These are phyloP conservation scores for Andrena chrysosceles DNA, from an alignment of 2,888 invertebrate species.

Conservation along the genomic window DNA sequence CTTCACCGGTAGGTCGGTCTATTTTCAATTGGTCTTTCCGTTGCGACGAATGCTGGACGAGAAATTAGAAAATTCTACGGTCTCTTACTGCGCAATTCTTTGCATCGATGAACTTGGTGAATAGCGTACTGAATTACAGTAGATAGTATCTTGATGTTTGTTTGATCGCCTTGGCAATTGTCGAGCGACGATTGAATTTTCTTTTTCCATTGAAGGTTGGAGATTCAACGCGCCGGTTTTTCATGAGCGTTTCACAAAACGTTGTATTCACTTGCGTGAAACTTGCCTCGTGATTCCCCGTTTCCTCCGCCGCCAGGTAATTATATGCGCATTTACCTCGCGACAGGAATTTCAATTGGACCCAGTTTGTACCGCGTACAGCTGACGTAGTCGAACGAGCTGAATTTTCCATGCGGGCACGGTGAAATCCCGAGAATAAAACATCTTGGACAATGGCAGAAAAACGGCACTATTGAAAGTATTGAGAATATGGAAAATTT, in stretches of 20 bases:
- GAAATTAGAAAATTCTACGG: no score
- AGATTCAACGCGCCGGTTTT: constrained; percentile 1
- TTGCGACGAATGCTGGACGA: no score
- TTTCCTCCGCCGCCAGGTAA: constrained; percentile 60
- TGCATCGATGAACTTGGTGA: no score
- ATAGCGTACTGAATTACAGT: no score
- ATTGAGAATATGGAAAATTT: neutral
- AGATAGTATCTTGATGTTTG: no score
- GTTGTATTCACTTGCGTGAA: constrained; percentile 46
- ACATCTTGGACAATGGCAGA: neutral
- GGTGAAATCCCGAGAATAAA: neutral
- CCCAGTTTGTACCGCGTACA: constrained; percentile 18
- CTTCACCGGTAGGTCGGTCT: no score
- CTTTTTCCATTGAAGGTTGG: neutral
- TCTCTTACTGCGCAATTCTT: no score
- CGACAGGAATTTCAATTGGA: constrained; percentile 62
- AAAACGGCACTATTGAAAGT: neutral
- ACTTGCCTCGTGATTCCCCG: constrained; percentile 42
- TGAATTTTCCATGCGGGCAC: constrained; percentile 12
- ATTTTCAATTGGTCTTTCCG: no score
- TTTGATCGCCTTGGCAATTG: neutral
- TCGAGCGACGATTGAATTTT: neutral
- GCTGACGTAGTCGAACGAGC: constrained; percentile 16
- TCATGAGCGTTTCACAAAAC: constrained; percentile 32
- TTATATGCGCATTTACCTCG: constrained; percentile 61